Conservation (phyloP, 2,888 invertebrate species). For the Tiliacea aurago region DNA sequence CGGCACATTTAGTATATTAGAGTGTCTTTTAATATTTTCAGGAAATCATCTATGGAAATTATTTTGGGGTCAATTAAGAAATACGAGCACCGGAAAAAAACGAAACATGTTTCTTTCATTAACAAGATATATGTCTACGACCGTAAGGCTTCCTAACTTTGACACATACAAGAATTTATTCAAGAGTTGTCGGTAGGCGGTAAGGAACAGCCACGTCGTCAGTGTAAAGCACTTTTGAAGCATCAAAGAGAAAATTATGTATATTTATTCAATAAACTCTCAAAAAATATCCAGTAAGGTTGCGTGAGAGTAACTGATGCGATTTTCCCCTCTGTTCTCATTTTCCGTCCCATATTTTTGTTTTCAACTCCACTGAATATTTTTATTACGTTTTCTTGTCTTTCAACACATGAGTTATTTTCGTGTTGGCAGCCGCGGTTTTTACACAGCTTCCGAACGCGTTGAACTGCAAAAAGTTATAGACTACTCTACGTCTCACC, state of each 20-base stretch:
- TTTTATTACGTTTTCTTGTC: slow-evolving; percentile 86
- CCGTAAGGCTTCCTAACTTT: slow-evolving; percentile 19
- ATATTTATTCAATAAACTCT: slow-evolving; percentile 87
- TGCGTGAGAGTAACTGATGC: slow-evolving; percentile 82
- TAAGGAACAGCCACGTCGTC: slow-evolving; percentile 57
- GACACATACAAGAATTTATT: slow-evolving; percentile 49
- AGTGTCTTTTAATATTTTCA: neutral
- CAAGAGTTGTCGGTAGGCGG: slow-evolving; percentile 24
- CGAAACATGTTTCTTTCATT: slow-evolving; percentile 4
- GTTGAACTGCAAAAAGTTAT: slow-evolving; percentile 71
- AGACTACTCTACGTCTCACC: slow-evolving; percentile 65
- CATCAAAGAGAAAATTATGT: slow-evolving; percentile 83
- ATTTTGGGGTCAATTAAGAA: neutral
- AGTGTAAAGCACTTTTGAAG: slow-evolving; percentile 77
- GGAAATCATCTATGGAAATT: neutral
- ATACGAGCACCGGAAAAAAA: neutral
- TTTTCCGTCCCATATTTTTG: slow-evolving; percentile 86
- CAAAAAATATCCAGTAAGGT: slow-evolving; percentile 84
- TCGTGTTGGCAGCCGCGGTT: slow-evolving; percentile 68
- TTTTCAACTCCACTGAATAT: slow-evolving; percentile 87
- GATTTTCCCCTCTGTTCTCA: slow-evolving; percentile 83
- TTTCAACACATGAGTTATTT: slow-evolving; percentile 83
- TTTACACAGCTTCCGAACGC: slow-evolving; percentile 70
- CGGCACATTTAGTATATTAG: too few relatives aligned
- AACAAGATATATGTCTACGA: slow-evolving; percentile 31